Conservation (phyloP, 2,113 vertebrate genomes). For the Chloropsis hardwickii region DNA sequence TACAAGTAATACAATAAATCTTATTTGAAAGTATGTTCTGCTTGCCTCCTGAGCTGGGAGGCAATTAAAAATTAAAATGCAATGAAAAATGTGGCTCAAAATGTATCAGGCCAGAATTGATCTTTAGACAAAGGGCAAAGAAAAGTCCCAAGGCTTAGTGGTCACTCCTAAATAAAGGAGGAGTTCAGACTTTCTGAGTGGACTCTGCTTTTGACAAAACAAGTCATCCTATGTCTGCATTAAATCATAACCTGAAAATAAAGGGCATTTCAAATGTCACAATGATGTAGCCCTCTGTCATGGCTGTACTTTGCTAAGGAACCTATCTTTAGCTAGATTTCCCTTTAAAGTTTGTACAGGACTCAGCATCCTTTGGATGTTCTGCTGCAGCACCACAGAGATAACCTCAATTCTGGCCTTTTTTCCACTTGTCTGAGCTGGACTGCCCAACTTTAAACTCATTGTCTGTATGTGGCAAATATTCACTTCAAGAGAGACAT, state of each 20-base stretch:
- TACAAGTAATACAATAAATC: background rate
- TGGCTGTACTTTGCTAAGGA: background rate
- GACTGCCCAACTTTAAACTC: background rate
- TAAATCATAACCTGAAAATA: constrained; percentile 23
- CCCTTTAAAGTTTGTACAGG: background rate
- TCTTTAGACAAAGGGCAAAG: background rate
- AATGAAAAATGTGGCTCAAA: background rate
- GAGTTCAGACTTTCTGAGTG: background rate
- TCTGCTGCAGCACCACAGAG: background rate
- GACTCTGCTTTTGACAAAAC: background rate
- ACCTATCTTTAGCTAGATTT: background rate
- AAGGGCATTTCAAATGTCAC: constrained; percentile 42
- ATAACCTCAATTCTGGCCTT: background rate
- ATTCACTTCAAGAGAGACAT: background rate
- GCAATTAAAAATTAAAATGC: background rate
- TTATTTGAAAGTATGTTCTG: background rate
- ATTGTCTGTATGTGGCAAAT: background rate
- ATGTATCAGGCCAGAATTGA: background rate
- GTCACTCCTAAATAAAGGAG: background rate
- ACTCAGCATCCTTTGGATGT: background rate
- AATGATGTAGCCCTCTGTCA: background rate
- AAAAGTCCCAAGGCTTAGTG: background rate
- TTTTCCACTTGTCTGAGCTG: background rate
- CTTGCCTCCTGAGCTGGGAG: background rate
- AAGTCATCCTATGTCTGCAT: background rate